These are phyloP conservation scores for Cnemophilus loriae DNA, from an alignment of 2,113 vertebrate genomes.

Conservation along the genomic window DNA sequence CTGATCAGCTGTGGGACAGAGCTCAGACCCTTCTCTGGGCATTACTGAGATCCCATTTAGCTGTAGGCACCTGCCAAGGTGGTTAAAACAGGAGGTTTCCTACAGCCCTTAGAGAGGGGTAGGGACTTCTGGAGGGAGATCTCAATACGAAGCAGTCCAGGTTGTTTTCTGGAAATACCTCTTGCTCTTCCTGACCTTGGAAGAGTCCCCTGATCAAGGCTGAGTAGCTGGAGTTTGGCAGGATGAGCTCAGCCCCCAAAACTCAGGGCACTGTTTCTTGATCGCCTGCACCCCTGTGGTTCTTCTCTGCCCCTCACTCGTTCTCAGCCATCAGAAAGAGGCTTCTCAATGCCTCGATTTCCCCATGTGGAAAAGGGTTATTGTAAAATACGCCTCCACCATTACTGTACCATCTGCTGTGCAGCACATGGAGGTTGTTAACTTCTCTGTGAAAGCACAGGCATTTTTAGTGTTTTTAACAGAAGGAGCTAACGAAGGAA, in stretches of 20 bases:
- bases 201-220: neutral
- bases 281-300: neutral
- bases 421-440: conserved; percentile 36
- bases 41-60: neutral
- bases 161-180: neutral
- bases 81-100: neutral
- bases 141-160: neutral
- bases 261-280: neutral
- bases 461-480: conserved; percentile 3
- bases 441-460: neutral
- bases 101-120: neutral
- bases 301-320: neutral
- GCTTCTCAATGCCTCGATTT: neutral
- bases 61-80: neutral
- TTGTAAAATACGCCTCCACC: conserved; percentile 43
- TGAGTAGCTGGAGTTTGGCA: neutral
- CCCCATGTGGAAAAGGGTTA: neutral
- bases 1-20: neutral
- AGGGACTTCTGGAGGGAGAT: neutral
- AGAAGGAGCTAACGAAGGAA: conserved; percentile 4
- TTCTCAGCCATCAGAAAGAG: neutral
- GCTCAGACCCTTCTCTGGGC: neutral
- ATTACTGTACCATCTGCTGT: conserved; percentile 34
- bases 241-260: neutral
- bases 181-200: neutral